Conservation (phyloP, 1,140 invertebrate genomes). For the Paraescarpia echinospica region DNA sequence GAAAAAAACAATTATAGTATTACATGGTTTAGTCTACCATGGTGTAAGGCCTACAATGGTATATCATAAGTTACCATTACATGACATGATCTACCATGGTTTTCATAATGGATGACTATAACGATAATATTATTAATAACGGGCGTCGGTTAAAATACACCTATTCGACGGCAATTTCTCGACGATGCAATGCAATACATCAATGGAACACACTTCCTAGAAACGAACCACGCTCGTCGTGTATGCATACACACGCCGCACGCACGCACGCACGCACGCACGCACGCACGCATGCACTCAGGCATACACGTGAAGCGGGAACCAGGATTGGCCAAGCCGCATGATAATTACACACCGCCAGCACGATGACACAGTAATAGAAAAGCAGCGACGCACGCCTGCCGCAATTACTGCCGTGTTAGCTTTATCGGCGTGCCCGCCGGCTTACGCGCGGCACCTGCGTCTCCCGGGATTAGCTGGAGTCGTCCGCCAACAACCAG, state of each 20-base stretch:
- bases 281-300: not conserved
- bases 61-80: too few species aligned
- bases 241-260: not conserved
- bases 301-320: not conserved
- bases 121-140: not conserved
- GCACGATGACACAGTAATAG: not conserved
- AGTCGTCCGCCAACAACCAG: not conserved
- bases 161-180: not conserved
- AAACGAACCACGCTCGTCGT: too few species aligned
- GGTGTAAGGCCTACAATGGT: too few species aligned
- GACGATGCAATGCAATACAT: too few species aligned
- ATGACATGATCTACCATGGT: too few species aligned
- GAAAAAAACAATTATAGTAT: too few species aligned
- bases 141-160: not conserved
- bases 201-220: not conserved
- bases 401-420: not conserved
- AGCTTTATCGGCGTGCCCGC: not conserved
- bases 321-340: not conserved
- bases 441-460: not conserved
- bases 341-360: not conserved
- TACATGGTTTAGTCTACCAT: too few species aligned
- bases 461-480: not conserved
- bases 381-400: not conserved
- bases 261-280: not conserved
- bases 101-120: too few species aligned